Base-by-base conservation (phyloP, 2,113 vertebrate species). In the Chlorocebus sabaeus region DNA sequence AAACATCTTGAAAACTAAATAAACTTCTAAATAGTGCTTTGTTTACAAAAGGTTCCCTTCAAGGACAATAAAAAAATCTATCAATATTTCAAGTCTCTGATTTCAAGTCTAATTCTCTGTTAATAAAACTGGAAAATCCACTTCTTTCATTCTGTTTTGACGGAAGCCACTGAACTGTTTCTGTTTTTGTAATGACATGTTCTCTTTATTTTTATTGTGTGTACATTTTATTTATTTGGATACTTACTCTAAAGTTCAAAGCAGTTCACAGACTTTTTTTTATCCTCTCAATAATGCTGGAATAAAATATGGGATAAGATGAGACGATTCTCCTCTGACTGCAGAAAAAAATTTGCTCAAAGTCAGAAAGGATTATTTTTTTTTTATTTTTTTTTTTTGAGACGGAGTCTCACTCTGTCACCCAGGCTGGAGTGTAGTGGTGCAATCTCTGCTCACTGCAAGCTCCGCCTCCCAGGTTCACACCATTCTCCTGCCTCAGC, bases 1-100 rank as follows among this genome's bases (percentile, higher is more conserved):
- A 91, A 88, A 83, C 48, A 70, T 92, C 92, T 70, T 78, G 59
- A 73, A 93, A 90, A 79, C 61, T 80, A 89, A 95, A 76, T 32
- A 76, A 88, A 64, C 18, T 4, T 38, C 70, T 52, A 18, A 76
- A 43, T 12, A 95, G 48, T 52, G 57, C 64, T 59, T 83, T 61
- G 25, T 70, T 90, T 90, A 73, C 16, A 72, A 90, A 89, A 90
- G 57, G 40, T 88, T 76, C 40, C 48, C 40, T 92, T 87, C 59
- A 88, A 78, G 16, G 52, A 52, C 32, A 96, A 76, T 75, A 40
- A 59, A n/a, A n/a, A 72, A 52, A 82, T 68, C 32, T 70, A 23
- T 38, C 86, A 45, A 35, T 12, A 59, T 80, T 40, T 48, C 61
- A 32, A 32, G 27, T 94, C 68, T 82, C 57, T 43, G 40, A 78